Evolutionary conservation across 92 coral and sea anemone genomes (phyloP).

Genomic region (Chrysogorgia sp.): DNA sequence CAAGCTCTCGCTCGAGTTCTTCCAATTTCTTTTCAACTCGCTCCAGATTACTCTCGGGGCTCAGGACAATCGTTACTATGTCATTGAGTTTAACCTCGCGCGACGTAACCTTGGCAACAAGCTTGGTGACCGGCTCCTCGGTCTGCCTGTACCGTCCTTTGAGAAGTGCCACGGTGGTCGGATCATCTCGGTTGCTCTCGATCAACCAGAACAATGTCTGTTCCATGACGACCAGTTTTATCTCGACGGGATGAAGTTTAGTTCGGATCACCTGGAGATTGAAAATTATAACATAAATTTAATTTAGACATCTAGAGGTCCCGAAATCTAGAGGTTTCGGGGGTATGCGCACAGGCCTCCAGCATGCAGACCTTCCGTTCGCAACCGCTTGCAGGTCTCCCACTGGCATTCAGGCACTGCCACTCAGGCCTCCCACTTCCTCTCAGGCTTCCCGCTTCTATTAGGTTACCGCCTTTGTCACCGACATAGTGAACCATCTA

Average conservation of each 20-base stretch:
- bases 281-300: background rate
- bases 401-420: no score
- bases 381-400: no score
- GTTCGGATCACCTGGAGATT: slow-evolving; percentile 67
- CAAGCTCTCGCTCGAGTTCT: slow-evolving; percentile 70
- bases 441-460: no score
- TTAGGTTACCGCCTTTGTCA: no score
- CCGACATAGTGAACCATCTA: no score
- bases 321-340: no score
- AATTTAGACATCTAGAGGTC: no score
- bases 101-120: slow-evolving; percentile 71
- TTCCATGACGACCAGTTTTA: slow-evolving; percentile 77
- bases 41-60: slow-evolving; percentile 74
- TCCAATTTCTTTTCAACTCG: slow-evolving; percentile 71
- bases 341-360: no score
- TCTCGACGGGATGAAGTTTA: slow-evolving; percentile 76
- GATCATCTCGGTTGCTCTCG: slow-evolving; percentile 77
- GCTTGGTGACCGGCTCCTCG: slow-evolving; percentile 77
- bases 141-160: slow-evolving; percentile 61
- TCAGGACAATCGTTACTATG: slow-evolving; percentile 73
- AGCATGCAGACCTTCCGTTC: no score
- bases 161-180: slow-evolving; percentile 78
- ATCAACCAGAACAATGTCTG: slow-evolving; percentile 67
- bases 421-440: no score
- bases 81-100: slow-evolving; percentile 85